A percentile compares a stretch with the other conserved stretches of the same genome.
phyloP scores from a whole-genome alignment of 2,797 vertebrate genomes.

The Xiphorhynchus erythropygius region DNA sequence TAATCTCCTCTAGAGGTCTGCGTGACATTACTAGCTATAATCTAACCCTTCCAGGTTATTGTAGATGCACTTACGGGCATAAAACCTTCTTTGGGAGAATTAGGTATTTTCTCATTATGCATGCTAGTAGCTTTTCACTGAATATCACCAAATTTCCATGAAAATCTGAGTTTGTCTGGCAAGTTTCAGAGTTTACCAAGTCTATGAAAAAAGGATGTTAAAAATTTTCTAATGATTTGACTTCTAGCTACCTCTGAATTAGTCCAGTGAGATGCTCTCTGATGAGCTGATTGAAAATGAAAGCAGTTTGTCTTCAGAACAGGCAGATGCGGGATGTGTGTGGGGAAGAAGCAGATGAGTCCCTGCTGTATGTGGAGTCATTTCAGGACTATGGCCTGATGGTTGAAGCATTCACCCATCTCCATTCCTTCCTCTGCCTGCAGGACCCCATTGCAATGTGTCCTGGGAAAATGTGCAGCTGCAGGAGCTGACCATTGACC shows the following conservation, averaged over 20 bases:
- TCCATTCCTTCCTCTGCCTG: background rate
- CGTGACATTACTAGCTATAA: conserved; percentile 72
- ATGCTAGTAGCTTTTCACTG: conserved; percentile 72
- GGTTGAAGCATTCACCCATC: background rate
- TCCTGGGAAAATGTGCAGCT: background rate
- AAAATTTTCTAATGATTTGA: background rate
- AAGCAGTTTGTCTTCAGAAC: background rate
- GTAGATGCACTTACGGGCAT: conserved; percentile 63
- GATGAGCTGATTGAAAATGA: background rate
- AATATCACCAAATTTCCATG: conserved; percentile 73
- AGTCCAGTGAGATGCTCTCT: background rate
- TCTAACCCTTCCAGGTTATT: conserved; percentile 77
- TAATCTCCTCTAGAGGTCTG: conserved; percentile 81
- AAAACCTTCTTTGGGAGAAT: conserved; percentile 82
- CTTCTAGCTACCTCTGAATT: background rate
- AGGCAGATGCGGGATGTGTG: background rate
- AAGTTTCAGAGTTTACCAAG: background rate
- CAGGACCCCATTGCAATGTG: background rate
- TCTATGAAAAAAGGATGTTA: background rate
- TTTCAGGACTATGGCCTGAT: background rate
- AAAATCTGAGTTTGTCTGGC: conserved; percentile 74
- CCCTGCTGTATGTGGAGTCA: background rate
- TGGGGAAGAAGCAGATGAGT: background rate
- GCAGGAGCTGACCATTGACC: background rate
- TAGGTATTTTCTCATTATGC: conserved; percentile 81